Conservation (phyloP, 2,113 vertebrate species). For the human region GRCh38 chr7:7954501-7955000, state of each 20-base stretch:
- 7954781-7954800: not conserved
- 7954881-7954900: not conserved
- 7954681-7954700: not conserved
- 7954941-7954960: constrained; percentile 1
- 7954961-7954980: not conserved
- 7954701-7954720: not conserved
- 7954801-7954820: not conserved
- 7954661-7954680: not conserved
- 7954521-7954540: not conserved
- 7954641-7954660: constrained; percentile 27
- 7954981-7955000: not conserved
- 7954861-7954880: not conserved
- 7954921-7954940: constrained; percentile 35
- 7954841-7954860: not conserved
- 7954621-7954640: not conserved
- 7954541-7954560: not conserved
- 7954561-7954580: not conserved
- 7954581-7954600: not conserved
- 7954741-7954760: not conserved
- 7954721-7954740: not conserved
- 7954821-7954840: not conserved
- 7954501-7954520: constrained; percentile 30
- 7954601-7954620: not conserved
- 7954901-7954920: not conserved
- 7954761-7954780: not conserved